A percentile compares a stretch with the other conserved stretches of the same genome.
Evolutionary conservation across 2,113 vertebrate genomes (phyloP).

Genomic region (Odobenus rosmarus): DNA sequence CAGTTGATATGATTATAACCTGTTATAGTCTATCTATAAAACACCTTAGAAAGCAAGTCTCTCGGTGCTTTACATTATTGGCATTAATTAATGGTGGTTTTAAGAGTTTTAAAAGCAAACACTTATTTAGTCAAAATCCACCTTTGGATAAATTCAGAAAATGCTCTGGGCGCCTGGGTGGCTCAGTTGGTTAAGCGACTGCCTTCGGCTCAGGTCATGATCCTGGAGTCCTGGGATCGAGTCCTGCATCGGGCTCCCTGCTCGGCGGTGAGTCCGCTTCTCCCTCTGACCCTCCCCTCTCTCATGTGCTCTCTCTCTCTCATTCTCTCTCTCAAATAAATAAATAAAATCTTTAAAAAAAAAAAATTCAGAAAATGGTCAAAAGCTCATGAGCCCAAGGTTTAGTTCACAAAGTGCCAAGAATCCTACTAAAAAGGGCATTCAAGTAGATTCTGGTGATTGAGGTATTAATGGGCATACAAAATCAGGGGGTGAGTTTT

Average conservation of each 20-base stretch:
- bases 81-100: background rate
- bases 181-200: no score
- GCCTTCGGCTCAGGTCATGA: no score
- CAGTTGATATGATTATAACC: background rate
- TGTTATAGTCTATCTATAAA: background rate
- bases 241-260: no score
- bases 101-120: slow-evolving; percentile 52
- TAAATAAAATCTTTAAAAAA: no score
- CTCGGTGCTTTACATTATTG: accelerated
- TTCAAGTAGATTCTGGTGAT: background rate
- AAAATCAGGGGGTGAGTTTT: background rate
- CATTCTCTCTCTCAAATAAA: no score
- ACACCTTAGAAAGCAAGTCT: background rate
- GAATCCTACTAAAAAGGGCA: background rate
- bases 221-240: no score
- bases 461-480: background rate
- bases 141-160: slow-evolving; percentile 16
- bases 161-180: no score
- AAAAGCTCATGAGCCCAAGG: background rate
- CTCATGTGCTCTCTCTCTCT: no score
- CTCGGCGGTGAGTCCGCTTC: no score
- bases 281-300: no score
- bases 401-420: background rate
- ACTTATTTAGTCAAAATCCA: background rate
- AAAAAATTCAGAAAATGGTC: slow-evolving; percentile 6